A percentile compares a stretch with the other conserved stretches of the same genome.
These are phyloP conservation scores for Zhengitettix transpicula DNA, from an alignment of 2,888 invertebrate species.

Conservation along the genomic window DNA sequence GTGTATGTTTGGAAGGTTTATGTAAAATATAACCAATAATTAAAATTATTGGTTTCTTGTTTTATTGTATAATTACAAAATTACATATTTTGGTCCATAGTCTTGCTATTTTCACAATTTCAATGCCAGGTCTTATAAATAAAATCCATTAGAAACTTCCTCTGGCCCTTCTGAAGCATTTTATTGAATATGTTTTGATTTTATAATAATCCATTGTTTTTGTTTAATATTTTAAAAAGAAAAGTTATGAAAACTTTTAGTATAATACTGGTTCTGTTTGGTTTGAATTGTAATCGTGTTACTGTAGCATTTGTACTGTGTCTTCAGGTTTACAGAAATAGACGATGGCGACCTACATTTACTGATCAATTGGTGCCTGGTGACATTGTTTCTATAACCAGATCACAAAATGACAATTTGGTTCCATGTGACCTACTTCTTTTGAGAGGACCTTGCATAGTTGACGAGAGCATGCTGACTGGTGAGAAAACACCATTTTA, in stretches of 20 bases:
- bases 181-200: too few species aligned
- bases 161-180: not conserved
- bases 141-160: too few species aligned
- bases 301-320: too few species aligned
- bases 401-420: constrained; percentile 75
- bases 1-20: not conserved
- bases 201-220: too few species aligned
- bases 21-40: not conserved
- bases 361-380: constrained; percentile 88
- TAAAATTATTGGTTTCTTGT: not conserved
- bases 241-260: too few species aligned
- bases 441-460: constrained; percentile 88
- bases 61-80: too few species aligned
- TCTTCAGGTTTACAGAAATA: constrained; percentile 65
- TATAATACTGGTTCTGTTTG: too few species aligned
- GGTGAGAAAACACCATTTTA: constrained; percentile 28
- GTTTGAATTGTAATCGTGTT: too few species aligned
- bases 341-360: constrained; percentile 72
- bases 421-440: constrained; percentile 94
- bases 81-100: too few species aligned
- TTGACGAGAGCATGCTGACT: constrained; percentile 98
- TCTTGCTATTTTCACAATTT: too few species aligned
- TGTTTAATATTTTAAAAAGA: too few species aligned
- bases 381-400: constrained; percentile 85
- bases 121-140: too few species aligned